Percentiles rank a stretch among this genome's conserved stretches.
These are phyloP conservation scores for Gerris buenoi DNA, from an alignment of 1,140 invertebrate species.

Conservation along the genomic window DNA sequence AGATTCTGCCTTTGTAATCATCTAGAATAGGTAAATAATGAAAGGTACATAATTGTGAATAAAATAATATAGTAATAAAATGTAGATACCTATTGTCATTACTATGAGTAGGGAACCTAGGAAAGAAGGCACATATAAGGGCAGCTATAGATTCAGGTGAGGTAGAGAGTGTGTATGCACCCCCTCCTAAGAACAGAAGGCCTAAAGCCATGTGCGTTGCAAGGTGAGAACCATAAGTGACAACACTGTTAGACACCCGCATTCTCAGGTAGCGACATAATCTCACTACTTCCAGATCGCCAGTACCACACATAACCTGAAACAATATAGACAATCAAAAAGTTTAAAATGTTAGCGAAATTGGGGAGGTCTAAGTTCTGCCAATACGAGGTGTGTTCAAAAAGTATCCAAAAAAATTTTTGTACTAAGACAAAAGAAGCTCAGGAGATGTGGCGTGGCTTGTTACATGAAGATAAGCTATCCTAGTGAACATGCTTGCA, in stretches of 20 bases:
- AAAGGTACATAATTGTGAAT: no score
- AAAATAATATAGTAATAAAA: no score
- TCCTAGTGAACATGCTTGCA: no score
- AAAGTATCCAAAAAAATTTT: no score
- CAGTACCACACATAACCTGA: constrained; percentile 82
- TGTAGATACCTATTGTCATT: constrained; percentile 77
- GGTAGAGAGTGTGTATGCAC: constrained; percentile 71
- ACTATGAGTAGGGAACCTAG: constrained; percentile 89
- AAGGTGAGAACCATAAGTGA: constrained; percentile 83
- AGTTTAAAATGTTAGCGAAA: no score
- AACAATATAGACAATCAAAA: constrained; percentile 14
- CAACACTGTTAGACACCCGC: constrained; percentile 45
- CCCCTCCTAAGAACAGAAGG: constrained; percentile 84
- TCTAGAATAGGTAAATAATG: no score
- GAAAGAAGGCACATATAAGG: constrained; percentile 82
- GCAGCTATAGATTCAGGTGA: constrained; percentile 71
- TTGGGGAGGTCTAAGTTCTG: no score
- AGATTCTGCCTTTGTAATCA: no score
- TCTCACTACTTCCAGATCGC: constrained; percentile 71
- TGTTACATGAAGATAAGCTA: no score
- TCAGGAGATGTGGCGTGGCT: no score
- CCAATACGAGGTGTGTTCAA: no score
- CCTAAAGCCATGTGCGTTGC: constrained; percentile 88
- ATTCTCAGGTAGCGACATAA: constrained; percentile 69
- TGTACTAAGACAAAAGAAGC: no score